Evolutionary conservation across 1,140 invertebrate species (phyloP), one percentile per base, ranked within the genome.

Genomic region (Zophobas morio): DNA sequence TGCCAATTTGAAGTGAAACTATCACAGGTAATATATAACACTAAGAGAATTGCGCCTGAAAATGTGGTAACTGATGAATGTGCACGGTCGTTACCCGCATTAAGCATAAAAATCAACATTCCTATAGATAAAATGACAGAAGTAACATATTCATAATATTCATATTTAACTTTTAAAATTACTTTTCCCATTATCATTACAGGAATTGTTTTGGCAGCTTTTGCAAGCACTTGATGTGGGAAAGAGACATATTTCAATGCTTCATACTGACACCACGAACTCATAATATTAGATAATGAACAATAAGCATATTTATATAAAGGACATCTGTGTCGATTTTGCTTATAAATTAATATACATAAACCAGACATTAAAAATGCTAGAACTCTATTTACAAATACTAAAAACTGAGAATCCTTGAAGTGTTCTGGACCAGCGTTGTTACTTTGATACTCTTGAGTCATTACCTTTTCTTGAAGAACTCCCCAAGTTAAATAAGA

Each of bases 1-100:
- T 99, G 98, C 97, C 98, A 99, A 86, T 98, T 99, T 66, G 96
- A 95, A 5, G 98, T 99, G 88, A 99, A 99, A 87, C 97, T 97
- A 88, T 99, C 98, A 87, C 98, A 96, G 51, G 92, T 86, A 91
- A 99, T 95, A 87, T 99, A 99, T 71, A 94, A 92, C 78, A 92
- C 89, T 78, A 99, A 90, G 75, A 99, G 90, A 75, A 97, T 88
- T 34, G 96, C 85, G 49, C 98, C 98, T 8, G 96, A 96, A 60
- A 95, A 84, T 35, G 96, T 96, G n/a, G 96, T 96, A 4, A 90
- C 88, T 6, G 81, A 81, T 51, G 82, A 83, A 47, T 76, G 82
- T n/a, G 82, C 71, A 42, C 83, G 81, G 66, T 87, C 86, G 76
- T 88, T 86, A 33, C 87, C 86, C 78, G 90, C 93, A 42, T 93